Base-by-base conservation (phyloP, 2,888 invertebrate species). In the Endomychus coccineus region DNA sequence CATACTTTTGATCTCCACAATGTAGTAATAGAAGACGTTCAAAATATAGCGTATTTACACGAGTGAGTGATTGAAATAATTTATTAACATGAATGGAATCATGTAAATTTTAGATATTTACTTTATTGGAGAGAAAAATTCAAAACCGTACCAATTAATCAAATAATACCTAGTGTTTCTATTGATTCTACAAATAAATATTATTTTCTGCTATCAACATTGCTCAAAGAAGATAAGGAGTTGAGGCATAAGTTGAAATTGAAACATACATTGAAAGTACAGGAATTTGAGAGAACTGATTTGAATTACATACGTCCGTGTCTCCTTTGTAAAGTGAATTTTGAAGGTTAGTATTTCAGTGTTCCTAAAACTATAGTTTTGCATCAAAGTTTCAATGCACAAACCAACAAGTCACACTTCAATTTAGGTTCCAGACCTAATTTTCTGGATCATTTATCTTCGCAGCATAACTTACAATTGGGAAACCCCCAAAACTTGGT, bases 401-500 rank as follows among this genome's bases (percentile, higher is more conserved):
- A n/a, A n/a, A n/a, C n/a, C n/a, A n/a, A n/a, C n/a, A n/a, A n/a
- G n/a, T n/a, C n/a, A n/a, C n/a, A n/a, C n/a, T n/a, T n/a, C n/a
- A n/a, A n/a, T n/a, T 32, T 38, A 59, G 60, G 61, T 16, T 72
- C 80, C 2, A 73, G 90, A 45, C 70, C 77, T 0, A 75, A 73
- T 41, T 84, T 86, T 56, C 68, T 97, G 12, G 80, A 83, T 38
- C 96, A 97, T 68, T 72, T 97, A 44, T 82, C 81, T 38, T 74
- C 76, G 40, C 83, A 87, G 57, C 96, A 97, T 54, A 89, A 90
- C 61, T 77, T 97, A 36, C 85, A 88, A 49, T 73, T 97, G 9
- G 96, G 96, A 1, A 87, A 86, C 59, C 86, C 94, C 0, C 89
- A 95, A 51, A 96, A 96, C 64, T 71, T 96, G 14, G 85, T 96